Base-by-base conservation (phyloP, 2,888 invertebrate genomes). In the Nephrotoma flavescens region DNA sequence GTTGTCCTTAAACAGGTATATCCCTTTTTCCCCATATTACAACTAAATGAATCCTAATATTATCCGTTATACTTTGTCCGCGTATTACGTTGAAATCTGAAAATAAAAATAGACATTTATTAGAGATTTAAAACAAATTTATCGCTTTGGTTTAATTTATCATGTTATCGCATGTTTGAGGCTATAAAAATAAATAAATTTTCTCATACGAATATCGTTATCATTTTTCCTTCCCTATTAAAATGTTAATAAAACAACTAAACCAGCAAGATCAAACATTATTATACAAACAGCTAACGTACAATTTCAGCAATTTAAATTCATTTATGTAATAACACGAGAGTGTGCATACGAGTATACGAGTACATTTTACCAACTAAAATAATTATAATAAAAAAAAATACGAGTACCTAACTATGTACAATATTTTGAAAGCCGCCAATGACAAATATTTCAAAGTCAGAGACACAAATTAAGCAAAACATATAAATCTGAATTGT, bases 1-100 rank as follows among this genome's bases (percentile, higher is more conserved):
- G 95, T 93, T 91, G 95, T 94, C 90, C 96, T 93, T 89, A 96
- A 94, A 91, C 95, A 96, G 89, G 95, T 94, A 91, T 95, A 96
- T 88, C 95, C 95, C 89, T 94, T 95, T 89, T 94, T 94, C 87
- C 94, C 93, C 95, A 71, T 71, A 71, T 71, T 71, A 7, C 31
- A 71, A 71, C 19, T 31, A 31, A 31, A 71, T 0, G 19, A 31
- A 6, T 11, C 19, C 31, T 71, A 31, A 95, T 94, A 45, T 91
- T 88, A 89, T 89, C 6, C 5, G 84, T n/a, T n/a, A 42, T 42
- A 83, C 19, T 57, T 57, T 19, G 31, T 71, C 71, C 71, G 71
- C 31, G 19, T 71, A 31, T 31, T 71, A 12, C 2, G 12, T 57
- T 12, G 71, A 19, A 71, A 71, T 71, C 71, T 71, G 71, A 6